These are phyloP conservation scores for Zaprionus obscuricornis DNA, from an alignment of 2,888 invertebrate species.

Conservation along the genomic window DNA sequence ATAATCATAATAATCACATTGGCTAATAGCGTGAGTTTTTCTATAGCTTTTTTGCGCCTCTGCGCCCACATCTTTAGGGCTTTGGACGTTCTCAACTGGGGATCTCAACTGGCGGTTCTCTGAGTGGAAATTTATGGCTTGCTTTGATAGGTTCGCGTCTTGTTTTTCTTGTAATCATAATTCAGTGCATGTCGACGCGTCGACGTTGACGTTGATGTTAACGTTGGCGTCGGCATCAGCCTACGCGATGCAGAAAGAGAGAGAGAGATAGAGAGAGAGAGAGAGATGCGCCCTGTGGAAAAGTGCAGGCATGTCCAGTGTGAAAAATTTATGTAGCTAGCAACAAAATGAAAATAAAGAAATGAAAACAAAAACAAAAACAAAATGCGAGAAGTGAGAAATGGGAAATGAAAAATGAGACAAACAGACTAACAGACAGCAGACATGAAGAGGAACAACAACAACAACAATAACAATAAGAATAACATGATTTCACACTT, in stretches of 20 bases:
- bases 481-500: conserved; percentile 30
- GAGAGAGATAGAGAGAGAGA: conserved; percentile 1
- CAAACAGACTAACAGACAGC: conserved; percentile 5
- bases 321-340: conserved; percentile 55
- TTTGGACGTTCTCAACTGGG: conserved; percentile 31
- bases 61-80: conserved; percentile 55
- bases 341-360: conserved; percentile 30
- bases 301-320: conserved; percentile 55
- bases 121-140: conserved; percentile 60
- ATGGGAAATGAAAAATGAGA: conserved; percentile 17
- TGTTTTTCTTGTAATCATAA: conserved; percentile 63
- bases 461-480: neutral
- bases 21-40: conserved; percentile 36
- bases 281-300: conserved; percentile 31
- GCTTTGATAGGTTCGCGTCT: conserved; percentile 59
- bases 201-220: too few relatives aligned
- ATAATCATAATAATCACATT: conserved; percentile 30
- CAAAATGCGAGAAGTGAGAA: conserved; percentile 1
- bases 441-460: neutral
- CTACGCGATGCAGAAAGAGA: neutral
- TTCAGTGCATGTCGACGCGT: conserved; percentile 65
- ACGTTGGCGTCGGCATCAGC: too few relatives aligned
- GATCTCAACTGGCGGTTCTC: conserved; percentile 1
- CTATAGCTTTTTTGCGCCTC: conserved; percentile 39
- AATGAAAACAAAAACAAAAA: neutral